Percentiles rank a stretch among this genome's conserved stretches.
Conservation (phyloP, 2,888 invertebrate species). For the Drosophila maculinotata region DNA sequence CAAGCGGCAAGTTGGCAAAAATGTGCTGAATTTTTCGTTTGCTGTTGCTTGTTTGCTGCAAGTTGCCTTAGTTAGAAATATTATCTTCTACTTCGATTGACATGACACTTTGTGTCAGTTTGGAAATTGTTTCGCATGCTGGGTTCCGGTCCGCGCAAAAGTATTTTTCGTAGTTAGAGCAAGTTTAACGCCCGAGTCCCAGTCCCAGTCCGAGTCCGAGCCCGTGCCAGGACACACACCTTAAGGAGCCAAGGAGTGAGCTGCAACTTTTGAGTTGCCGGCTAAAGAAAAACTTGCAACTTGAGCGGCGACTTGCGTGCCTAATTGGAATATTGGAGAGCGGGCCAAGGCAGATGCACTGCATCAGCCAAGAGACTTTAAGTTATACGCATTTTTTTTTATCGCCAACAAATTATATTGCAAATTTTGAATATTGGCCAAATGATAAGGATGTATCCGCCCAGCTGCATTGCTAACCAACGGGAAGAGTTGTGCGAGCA, state of each 20-base stretch:
- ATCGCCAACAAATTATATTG: constrained; percentile 11
- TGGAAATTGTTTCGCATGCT: constrained; percentile 67
- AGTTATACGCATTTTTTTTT: neutral
- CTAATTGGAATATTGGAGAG: constrained; percentile 70
- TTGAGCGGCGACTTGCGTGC: constrained; percentile 31
- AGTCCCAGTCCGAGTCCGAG: too few species aligned
- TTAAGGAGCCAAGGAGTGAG: constrained; percentile 1
- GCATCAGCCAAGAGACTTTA: too few species aligned
- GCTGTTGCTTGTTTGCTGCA: constrained; percentile 22
- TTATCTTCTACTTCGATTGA: constrained; percentile 76
- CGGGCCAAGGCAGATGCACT: neutral
- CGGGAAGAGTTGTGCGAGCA: neutral
- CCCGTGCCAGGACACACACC: too few species aligned
- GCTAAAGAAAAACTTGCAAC: constrained; percentile 31
- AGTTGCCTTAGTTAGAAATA: constrained; percentile 61
- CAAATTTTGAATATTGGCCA: constrained; percentile 5
- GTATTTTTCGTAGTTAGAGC: constrained; percentile 50
- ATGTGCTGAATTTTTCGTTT: constrained; percentile 33
- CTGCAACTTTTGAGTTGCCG: constrained; percentile 29
- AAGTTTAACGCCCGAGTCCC: constrained; percentile 33
- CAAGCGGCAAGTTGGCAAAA: constrained; percentile 43
- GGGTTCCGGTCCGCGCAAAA: constrained; percentile 43
- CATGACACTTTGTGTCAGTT: constrained; percentile 78
- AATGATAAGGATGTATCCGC: constrained; percentile 7
- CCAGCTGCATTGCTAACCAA: neutral